Percentiles rank a stretch among this genome's conserved stretches.
These are phyloP conservation scores for Stichodactyla mertensii DNA, from an alignment of 64 coral and sea anemone species.

Conservation along the genomic window DNA sequence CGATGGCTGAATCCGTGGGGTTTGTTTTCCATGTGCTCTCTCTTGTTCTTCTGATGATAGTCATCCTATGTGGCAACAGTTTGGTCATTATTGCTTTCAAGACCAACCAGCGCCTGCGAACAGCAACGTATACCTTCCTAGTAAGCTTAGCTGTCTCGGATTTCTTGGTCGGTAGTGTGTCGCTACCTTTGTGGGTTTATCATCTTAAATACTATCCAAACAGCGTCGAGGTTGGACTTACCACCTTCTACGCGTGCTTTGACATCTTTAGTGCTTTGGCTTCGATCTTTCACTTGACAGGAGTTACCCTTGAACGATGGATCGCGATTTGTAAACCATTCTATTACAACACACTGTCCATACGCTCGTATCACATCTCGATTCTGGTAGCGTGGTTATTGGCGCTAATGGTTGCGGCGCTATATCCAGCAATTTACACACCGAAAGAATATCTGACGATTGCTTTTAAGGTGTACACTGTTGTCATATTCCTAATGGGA, in stretches of 20 bases:
- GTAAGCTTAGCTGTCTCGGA: conserved; percentile 79
- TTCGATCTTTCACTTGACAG: conserved; percentile 56
- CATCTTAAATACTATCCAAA: not conserved
- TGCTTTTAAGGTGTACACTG: conserved; percentile 19
- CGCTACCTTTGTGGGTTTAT: conserved; percentile 57
- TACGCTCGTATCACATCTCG: conserved; percentile 11
- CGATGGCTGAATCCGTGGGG: not conserved
- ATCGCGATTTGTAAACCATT: conserved; percentile 49
- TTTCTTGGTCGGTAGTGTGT: conserved; percentile 64
- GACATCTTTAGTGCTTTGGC: conserved; percentile 62
- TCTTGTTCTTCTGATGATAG: conserved; percentile 32
- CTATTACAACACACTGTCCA: conserved; percentile 32
- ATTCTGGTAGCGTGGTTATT: conserved; percentile 31
- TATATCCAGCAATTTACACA: conserved; percentile 13
- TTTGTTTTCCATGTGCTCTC: not conserved
- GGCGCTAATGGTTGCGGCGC: conserved; percentile 20
- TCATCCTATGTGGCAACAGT: conserved; percentile 49
- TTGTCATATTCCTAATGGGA: conserved; percentile 25
- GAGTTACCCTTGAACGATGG: conserved; percentile 46
- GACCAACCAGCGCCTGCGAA: conserved; percentile 46
- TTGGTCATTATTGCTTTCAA: conserved; percentile 54
- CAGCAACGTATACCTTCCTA: conserved; percentile 59
- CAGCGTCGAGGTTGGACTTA: not conserved
- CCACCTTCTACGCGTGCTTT: conserved; percentile 27
- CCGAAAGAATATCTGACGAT: not conserved